Conservation (phyloP, 2,888 invertebrate genomes). For the Phrixothrix hirtus region DNA sequence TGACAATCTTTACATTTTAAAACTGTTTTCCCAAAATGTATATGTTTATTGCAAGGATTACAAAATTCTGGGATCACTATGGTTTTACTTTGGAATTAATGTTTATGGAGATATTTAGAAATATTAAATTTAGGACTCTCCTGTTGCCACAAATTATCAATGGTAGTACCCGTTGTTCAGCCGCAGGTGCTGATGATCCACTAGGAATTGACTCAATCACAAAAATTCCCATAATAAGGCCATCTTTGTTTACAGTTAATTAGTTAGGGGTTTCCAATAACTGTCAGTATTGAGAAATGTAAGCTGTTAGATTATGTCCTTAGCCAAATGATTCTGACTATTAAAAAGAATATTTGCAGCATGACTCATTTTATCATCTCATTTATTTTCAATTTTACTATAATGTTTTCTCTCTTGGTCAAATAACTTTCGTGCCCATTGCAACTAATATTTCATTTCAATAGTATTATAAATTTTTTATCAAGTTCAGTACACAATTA, state of each 20-base stretch:
- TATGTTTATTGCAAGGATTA: slow-evolving; percentile 75
- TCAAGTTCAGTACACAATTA: slow-evolving; percentile 73
- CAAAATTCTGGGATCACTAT: slow-evolving; percentile 80
- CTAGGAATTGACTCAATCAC: slow-evolving; percentile 67
- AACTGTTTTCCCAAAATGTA: slow-evolving; percentile 83
- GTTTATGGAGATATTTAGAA: slow-evolving; percentile 49
- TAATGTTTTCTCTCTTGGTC: slow-evolving; percentile 78
- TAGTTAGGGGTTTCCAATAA: slow-evolving; percentile 41
- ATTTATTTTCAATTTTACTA: slow-evolving; percentile 71
- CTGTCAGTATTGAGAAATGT: slow-evolving; percentile 37
- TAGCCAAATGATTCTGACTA: slow-evolving; percentile 70
- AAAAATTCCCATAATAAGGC: slow-evolving; percentile 70
- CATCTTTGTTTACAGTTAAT: slow-evolving; percentile 67
- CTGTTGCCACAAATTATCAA: slow-evolving; percentile 38
- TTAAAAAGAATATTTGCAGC: slow-evolving; percentile 72
- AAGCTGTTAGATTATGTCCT: slow-evolving; percentile 87
- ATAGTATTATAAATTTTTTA: slow-evolving; percentile 70
- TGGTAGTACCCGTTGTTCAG: too few relatives aligned
- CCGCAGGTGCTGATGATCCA: slow-evolving; percentile 24
- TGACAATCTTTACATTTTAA: slow-evolving; percentile 85
- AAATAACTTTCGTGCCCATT: slow-evolving; percentile 77
- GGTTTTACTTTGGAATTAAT: slow-evolving; percentile 76
- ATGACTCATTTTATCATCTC: slow-evolving; percentile 70
- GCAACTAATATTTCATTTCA: slow-evolving; percentile 78
- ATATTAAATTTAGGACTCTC: slow-evolving; percentile 20